phyloP scores from a whole-genome alignment of 1,140 invertebrate species.

The Drosophila ohnishii region DNA sequence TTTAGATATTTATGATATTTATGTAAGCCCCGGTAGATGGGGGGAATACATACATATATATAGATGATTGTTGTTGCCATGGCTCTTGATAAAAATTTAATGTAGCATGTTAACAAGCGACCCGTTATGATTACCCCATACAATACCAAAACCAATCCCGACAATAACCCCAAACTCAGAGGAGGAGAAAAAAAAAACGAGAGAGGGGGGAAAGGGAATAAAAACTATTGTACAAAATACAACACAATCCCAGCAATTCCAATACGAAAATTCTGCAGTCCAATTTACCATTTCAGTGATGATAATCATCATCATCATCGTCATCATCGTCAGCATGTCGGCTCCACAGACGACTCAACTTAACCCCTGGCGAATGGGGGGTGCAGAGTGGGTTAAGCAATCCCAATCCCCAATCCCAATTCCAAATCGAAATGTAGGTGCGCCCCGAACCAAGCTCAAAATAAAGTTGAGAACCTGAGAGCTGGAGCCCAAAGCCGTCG shows the following conservation, averaged over 20 bases:
- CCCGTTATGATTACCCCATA: constrained; percentile 71
- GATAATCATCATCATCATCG: constrained; percentile 17
- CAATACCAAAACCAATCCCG: constrained; percentile 55
- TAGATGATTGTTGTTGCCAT: constrained; percentile 53
- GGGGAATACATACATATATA: neutral
- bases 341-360: constrained; percentile 48
- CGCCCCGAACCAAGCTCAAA: constrained; percentile 29
- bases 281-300: constrained; percentile 68
- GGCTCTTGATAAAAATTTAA: constrained; percentile 82
- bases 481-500: neutral
- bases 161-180: constrained; percentile 28
- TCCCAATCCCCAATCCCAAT: constrained; percentile 13
- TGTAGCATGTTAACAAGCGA: constrained; percentile 81
- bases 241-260: constrained; percentile 62
- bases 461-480: constrained; percentile 24
- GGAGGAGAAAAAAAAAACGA: constrained; percentile 2
- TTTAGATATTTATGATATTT: constrained; percentile 78
- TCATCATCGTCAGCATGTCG: constrained; percentile 27
- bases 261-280: constrained; percentile 75
- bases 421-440: constrained; percentile 52
- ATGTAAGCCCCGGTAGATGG: constrained; percentile 33
- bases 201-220: neutral
- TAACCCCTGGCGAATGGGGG: constrained; percentile 19
- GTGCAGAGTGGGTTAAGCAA: constrained; percentile 37
- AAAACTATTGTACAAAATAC: constrained; percentile 51